Evolutionary conservation across 2,888 invertebrate genomes (phyloP), one percentile per base, ranked within the genome.

Genomic region (Danaus chrysippus): DNA sequence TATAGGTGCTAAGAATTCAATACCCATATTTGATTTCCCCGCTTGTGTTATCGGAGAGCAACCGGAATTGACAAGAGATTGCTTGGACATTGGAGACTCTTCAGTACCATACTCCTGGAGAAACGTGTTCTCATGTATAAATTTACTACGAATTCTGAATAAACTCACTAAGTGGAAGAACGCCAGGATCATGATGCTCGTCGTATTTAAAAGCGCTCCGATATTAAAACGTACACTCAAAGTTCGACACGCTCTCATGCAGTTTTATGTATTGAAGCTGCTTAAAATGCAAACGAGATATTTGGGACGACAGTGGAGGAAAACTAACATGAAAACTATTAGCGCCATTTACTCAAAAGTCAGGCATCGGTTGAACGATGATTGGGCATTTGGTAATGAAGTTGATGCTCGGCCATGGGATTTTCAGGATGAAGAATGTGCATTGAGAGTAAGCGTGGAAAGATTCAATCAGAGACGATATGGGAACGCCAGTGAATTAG

Each of bases 221-320:
- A 99, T 99, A 75, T 91, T 99, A 63, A 99, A 99, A 86, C 94
- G 98, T 71, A 97, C 99, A 0, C 92, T 99, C 12, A 98, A 99
- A 93, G 97, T 98, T 3, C 93, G 97, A 59, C 97, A 99, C 82
- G 97, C 98, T 8, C 95, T 99, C 93, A 97, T 99, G 94, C 99
- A 99, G 88, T 92, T 99, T 71, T 99, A 99, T 85, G 97, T 99
- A 10, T 92, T 99, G 66, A 99, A 99, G 85, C 91, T 99, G 63
- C 91, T 99, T 12, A 99, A 99, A 92, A 99, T 99, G 98, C 99
- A 99, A 91, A 99, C 99, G 0, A 98, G 99, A 81, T 99, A 99
- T 89, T 93, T 99, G 74, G 99, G 99, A 0, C 92, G 99, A 11
- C 99, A 99, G 80, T 99, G 99, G 99, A 93, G 99, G 56, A 99